These are phyloP conservation scores for Epistrophella euchroma DNA, from an alignment of 2,888 invertebrate species.

Conservation along the genomic window DNA sequence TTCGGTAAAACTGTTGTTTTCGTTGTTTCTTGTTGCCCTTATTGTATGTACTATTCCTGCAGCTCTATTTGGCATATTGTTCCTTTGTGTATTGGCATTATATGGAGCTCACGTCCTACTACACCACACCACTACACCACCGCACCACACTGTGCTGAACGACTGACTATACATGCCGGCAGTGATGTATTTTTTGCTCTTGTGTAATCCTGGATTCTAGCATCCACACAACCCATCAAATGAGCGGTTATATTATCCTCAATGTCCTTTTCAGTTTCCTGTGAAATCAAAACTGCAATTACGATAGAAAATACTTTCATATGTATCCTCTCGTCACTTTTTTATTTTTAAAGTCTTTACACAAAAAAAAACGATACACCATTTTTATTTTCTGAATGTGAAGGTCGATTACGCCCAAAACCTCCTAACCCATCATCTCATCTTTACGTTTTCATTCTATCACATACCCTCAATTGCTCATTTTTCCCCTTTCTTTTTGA, in stretches of 20 bases:
- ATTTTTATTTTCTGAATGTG: slow-evolving; percentile 10
- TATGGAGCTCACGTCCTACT: slow-evolving; percentile 25
- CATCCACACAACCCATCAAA: neutral
- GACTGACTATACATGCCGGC: neutral
- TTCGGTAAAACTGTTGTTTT: slow-evolving; percentile 2
- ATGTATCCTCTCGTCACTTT: neutral
- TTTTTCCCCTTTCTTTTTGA: slow-evolving; percentile 27
- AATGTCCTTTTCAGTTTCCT: slow-evolving; percentile 4
- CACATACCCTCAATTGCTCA: slow-evolving; percentile 54
- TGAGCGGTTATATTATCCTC: neutral
- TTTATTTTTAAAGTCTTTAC: neutral
- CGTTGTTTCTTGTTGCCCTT: neutral
- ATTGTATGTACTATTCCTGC: slow-evolving; percentile 16
- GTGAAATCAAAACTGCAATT: slow-evolving; percentile 44
- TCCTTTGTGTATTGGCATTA: slow-evolving; percentile 17
- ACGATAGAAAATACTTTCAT: slow-evolving; percentile 17
- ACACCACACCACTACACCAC: slow-evolving; percentile 18
- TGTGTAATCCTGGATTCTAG: neutral
- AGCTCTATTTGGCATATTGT: slow-evolving; percentile 32
- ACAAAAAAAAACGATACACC: neutral
- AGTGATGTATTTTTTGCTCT: neutral
- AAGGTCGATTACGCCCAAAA: slow-evolving; percentile 37
- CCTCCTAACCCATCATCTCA: neutral
- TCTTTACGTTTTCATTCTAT: slow-evolving; percentile 14
- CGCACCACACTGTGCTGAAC: neutral